Evolutionary conservation across 2,888 invertebrate species (phyloP).

Genomic region (Pachliopta kotzebuea): DNA sequence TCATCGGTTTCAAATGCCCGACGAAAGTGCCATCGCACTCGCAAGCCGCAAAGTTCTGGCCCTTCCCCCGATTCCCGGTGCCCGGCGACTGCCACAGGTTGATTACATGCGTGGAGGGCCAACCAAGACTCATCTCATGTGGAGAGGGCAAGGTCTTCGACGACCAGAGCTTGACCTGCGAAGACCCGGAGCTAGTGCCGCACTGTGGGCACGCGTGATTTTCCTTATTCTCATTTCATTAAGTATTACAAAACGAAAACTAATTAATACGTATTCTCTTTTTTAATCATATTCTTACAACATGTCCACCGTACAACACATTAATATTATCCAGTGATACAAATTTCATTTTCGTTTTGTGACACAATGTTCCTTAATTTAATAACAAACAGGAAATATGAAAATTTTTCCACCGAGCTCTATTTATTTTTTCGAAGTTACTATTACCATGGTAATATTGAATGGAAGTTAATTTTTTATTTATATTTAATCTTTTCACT

Average conservation of each 20-base stretch:
- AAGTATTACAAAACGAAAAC: conserved; percentile 59
- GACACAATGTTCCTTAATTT: conserved; percentile 45
- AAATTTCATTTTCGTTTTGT: conserved; percentile 58
- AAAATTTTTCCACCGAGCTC: conserved; percentile 56
- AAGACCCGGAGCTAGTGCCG: conserved; percentile 84
- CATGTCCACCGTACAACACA: background rate
- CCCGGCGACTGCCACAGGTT: conserved; percentile 92
- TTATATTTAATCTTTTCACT: conserved; percentile 29
- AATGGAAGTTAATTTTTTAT: conserved; percentile 39
- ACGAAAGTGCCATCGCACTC: conserved; percentile 90
- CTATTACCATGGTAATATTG: conserved; percentile 37
- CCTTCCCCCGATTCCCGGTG: conserved; percentile 94
- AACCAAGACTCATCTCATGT: conserved; percentile 92
- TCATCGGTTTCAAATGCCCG: conserved; percentile 96
- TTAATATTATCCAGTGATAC: background rate
- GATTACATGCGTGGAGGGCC: conserved; percentile 94
- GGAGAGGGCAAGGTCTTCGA: conserved; percentile 94
- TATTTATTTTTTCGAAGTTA: conserved; percentile 54
- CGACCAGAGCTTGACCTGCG: conserved; percentile 90
- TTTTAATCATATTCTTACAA: too few relatives aligned
- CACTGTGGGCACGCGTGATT: conserved; percentile 72
- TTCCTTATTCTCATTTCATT: conserved; percentile 6
- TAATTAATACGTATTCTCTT: background rate
- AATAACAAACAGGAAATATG: conserved; percentile 43
- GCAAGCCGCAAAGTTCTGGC: conserved; percentile 93